A percentile compares a stretch with the other conserved stretches of the same genome.
Conservation (phyloP, 2,113 vertebrate genomes). For the Chamaea fasciata region DNA sequence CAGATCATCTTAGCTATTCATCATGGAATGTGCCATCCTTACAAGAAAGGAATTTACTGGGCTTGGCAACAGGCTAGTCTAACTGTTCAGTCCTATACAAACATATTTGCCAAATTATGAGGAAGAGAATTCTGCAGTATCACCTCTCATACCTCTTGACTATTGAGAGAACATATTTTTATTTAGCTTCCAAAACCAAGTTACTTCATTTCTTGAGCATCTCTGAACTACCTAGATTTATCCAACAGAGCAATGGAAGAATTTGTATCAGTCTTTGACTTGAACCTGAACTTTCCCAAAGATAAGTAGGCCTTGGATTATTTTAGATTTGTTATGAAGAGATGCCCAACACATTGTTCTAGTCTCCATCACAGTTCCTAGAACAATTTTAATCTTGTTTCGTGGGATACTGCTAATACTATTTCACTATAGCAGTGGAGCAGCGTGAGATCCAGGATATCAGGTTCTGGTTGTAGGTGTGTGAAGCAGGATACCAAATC, state of each 20-base stretch:
- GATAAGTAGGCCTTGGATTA: background rate
- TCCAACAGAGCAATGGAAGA: background rate
- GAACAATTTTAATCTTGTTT: background rate
- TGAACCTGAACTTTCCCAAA: background rate
- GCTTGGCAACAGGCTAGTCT: background rate
- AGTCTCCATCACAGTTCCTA: background rate
- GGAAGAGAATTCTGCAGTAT: background rate
- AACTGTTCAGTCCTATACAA: background rate
- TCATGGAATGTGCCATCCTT: constrained; percentile 9
- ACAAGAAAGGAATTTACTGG: background rate
- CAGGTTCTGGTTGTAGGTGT: background rate
- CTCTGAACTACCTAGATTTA: background rate
- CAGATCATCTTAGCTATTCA: background rate
- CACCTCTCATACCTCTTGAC: background rate
- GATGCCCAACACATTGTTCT: background rate
- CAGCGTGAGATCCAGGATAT: background rate
- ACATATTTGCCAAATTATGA: background rate
- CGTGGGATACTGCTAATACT: background rate
- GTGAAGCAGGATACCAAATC: background rate
- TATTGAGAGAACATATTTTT: background rate
- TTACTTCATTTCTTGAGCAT: background rate
- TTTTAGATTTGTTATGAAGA: background rate
- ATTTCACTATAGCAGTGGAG: background rate
- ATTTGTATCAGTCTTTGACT: background rate
- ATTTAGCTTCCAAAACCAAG: background rate